Base-by-base conservation (phyloP, 2,888 invertebrate genomes). In the Dione juno region DNA sequence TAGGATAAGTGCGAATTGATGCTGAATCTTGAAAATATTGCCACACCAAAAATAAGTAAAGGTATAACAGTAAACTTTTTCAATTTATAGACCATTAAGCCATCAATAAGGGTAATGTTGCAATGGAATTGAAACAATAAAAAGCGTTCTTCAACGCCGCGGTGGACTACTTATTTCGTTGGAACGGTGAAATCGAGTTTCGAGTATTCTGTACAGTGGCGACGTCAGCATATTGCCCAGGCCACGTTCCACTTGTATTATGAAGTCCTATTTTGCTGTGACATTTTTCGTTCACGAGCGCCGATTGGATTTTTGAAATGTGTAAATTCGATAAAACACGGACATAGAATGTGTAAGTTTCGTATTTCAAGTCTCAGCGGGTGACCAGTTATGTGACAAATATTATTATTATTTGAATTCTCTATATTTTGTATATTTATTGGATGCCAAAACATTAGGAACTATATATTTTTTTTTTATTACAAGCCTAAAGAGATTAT, bases 281-380 rank as follows among this genome's bases (percentile, higher is more conserved):
- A 90, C 90, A 89, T 89, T 91, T 90, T 87, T 87, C 90, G 88
- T 88, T 89, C 89, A 84, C 86, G 83, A 83, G 83, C 84, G 80
- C 83, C 84, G 88, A 91, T 90, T 90, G 90, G 87, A 91, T 92
- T 90, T 90, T 88, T 85, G 87, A 88, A 90, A 88, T 88, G 90
- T 90, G 90, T 90, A 90, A 90, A 91, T 89, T 88, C 86, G 87
- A 91, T 90, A 88, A 86, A 88, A 85, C 84, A 72, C 72, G 67
- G 70, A 72, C 67, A 64, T 61, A 69, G 69, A 72, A 74, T 70
- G 71, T 66, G 66, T 70, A 68, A 73, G 71, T 73, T 71, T 71
- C 43, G 64, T 64, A 66, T 72, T 69, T 48, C 16, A 41, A 65
- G 41, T 59, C 72, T 68, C 61, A 63, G 61, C 68, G 68, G 58